phyloP scores from a whole-genome alignment of 2,888 invertebrate species.

The Andrena minutula region DNA sequence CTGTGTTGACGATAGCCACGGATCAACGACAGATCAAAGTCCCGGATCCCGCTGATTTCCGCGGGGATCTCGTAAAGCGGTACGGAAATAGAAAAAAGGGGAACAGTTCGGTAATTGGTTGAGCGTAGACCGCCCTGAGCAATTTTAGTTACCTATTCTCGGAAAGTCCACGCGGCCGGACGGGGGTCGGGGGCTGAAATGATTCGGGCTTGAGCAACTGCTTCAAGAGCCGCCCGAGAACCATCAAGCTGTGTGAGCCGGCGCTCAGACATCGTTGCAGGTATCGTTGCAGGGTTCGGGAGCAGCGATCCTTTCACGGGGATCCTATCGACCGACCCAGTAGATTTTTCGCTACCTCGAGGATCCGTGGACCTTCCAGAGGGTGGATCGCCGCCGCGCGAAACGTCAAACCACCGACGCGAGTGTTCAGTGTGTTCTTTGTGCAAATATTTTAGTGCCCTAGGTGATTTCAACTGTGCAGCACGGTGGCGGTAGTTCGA shows the following conservation, averaged over 20 bases:
- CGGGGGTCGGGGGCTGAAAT: constrained; percentile 20
- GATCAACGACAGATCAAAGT: constrained; percentile 10
- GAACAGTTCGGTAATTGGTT: background rate
- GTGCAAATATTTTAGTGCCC: constrained; percentile 1
- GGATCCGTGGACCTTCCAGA: no score
- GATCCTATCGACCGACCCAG: no score
- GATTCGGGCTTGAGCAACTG: constrained; percentile 10
- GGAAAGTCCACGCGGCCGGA: constrained; percentile 28
- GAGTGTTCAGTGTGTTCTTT: background rate
- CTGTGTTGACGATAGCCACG: no score
- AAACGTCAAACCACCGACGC: background rate
- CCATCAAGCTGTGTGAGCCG: no score
- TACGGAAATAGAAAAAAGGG: constrained; percentile 23
- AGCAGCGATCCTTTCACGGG: no score
- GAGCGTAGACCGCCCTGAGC: constrained; percentile 1
- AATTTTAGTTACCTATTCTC: constrained; percentile 29
- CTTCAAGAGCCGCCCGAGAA: no score
- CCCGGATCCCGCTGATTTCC: background rate
- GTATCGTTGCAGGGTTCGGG: no score
- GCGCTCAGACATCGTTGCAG: no score
- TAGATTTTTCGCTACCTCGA: background rate
- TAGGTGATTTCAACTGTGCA: background rate
- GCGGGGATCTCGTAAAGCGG: constrained; percentile 10
- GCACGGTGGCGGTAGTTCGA: background rate
- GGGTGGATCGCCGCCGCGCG: background rate